Evolutionary conservation across 2,113 vertebrate genomes (phyloP).

Genomic region (Taxidea taxus): DNA sequence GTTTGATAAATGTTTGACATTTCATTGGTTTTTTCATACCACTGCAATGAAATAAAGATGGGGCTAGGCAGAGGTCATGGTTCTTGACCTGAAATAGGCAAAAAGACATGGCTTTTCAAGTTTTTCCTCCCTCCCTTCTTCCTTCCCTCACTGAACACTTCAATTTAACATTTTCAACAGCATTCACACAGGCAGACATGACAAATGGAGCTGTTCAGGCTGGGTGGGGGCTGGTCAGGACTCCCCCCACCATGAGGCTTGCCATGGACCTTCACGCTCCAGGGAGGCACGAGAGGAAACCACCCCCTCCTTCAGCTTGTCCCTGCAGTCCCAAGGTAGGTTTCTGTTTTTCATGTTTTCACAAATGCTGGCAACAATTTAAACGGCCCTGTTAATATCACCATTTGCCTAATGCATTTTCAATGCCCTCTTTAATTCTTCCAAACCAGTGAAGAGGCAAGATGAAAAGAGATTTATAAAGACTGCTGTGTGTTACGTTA

Average conservation of each 20-base stretch:
- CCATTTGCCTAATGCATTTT: constrained; percentile 65
- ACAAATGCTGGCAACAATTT: constrained; percentile 14
- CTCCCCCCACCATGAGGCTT: fast-evolving
- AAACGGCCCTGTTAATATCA: constrained; percentile 54
- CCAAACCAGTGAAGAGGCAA: constrained; percentile 16
- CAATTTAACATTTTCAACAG: background rate
- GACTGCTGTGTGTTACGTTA: constrained; percentile 36
- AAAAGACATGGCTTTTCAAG: background rate
- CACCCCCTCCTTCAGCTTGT: background rate
- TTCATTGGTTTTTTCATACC: background rate
- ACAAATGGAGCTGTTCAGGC: background rate
- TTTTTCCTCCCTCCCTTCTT: background rate
- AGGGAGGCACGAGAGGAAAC: background rate
- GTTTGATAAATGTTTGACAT: background rate
- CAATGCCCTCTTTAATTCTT: constrained; percentile 63
- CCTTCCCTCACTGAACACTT: background rate
- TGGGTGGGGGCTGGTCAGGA: background rate
- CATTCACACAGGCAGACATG: background rate
- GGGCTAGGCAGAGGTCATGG: background rate
- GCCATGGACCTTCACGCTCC: background rate
- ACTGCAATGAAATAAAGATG: background rate
- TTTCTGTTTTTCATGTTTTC: constrained; percentile 28
- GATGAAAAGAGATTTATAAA: constrained; percentile 66
- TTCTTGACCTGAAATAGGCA: background rate
- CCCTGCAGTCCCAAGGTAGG: background rate